A percentile compares a stretch with the other conserved stretches of the same genome.
Evolutionary conservation across 2,797 vertebrate genomes (phyloP).

Genomic region (Limnodromus scolopaceus): DNA sequence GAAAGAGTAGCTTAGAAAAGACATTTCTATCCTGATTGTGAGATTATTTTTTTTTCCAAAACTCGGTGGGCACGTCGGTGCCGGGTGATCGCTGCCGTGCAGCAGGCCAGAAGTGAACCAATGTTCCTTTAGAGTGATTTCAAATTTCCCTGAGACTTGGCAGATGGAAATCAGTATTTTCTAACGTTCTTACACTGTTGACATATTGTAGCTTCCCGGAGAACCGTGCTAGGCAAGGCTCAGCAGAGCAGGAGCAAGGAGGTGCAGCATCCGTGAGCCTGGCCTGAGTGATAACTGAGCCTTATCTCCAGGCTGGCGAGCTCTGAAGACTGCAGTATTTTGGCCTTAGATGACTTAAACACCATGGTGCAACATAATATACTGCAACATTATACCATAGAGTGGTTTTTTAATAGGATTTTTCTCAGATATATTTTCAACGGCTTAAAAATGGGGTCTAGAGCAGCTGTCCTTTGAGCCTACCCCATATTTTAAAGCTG

Average conservation of each 20-base stretch:
- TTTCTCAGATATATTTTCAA: not conserved
- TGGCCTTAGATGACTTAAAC: not conserved
- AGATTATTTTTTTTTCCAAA: not conserved
- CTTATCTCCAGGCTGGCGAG: not conserved
- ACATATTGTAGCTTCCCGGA: not conserved
- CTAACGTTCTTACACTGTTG: not conserved
- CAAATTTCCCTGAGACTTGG: not conserved
- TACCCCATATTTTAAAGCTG: not conserved
- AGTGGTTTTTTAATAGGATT: not conserved
- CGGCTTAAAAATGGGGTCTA: not conserved
- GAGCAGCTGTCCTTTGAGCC: not conserved
- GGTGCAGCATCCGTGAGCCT: rapidly evolving
- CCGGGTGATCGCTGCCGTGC: not conserved
- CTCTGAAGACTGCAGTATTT: not conserved
- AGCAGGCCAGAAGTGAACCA: not conserved
- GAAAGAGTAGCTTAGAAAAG: not conserved
- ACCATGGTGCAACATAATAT: not conserved
- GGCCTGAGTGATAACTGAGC: not conserved
- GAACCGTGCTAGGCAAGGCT: not conserved
- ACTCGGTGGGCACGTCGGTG: rapidly evolving
- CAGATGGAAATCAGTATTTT: not conserved
- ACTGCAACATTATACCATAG: not conserved
- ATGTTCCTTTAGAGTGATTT: not conserved
- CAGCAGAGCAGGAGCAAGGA: not conserved
- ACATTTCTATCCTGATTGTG: not conserved